Evolutionary conservation across 2,113 vertebrate genomes (phyloP), one percentile per base, ranked within the genome.

Genomic region (Chionodraco myersi): DNA sequence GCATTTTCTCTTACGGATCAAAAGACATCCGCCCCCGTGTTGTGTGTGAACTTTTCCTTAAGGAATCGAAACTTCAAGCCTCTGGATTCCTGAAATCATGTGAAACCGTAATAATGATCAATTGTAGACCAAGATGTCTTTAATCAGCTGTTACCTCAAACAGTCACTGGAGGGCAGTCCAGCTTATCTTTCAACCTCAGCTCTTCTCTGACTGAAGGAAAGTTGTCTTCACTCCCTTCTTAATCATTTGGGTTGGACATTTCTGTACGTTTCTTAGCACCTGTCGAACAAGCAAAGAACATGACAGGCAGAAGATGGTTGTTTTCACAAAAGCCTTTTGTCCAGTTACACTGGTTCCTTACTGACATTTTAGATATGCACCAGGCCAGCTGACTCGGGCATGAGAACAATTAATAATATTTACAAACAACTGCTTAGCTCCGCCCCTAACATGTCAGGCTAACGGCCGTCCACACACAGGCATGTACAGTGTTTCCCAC

Each of bases 111-210:
- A 30, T 76, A 15, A 51, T 52, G 21, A 18, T 49, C 15, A 69
- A 49, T 57, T 64, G 34, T 58, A 63, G 41, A 59, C 47, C 21
- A 51, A 47, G 13, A 21, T 13, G 10, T 21, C 52, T 26, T 13
- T 36, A 53, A 56, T 62, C 62, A 54, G 79, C 51, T 72, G 30
- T 78, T 91, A 49, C 83, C 72, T 44, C 7, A 73, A n/a, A 10
- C 18, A 3, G 66, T 58, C 91, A 90, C 91, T 83, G 34, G 93
- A 84, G 85, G 92, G 91, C 88, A 90, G 87, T 85, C 72, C 69
- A 85, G 80, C 23, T 60, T 36, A 36, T 56, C 51, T 68, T 87
- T 86, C 56, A 26, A 72, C n/a, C 21, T 66, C 16, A 60, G 11
- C 23, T 75, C 15, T 3, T 57, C 41, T 63, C 60, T n/a, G 10